phyloP scores from a whole-genome alignment of 2,113 vertebrate genomes.

The Otus sunia region DNA sequence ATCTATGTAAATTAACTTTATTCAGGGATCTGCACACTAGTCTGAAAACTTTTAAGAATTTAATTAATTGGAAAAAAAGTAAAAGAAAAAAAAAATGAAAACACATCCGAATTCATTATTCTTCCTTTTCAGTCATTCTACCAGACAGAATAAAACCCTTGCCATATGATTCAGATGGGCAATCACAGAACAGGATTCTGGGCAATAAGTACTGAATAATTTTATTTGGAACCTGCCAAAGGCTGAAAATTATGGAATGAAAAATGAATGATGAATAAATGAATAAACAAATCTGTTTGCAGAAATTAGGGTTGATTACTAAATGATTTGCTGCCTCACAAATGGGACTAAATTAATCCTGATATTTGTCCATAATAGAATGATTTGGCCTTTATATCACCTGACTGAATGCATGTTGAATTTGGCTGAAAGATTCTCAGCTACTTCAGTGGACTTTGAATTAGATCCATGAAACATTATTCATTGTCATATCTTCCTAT shows the following conservation, averaged over 20 bases:
- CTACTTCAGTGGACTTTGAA: background rate
- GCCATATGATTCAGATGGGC: background rate
- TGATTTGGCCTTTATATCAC: background rate
- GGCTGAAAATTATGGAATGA: background rate
- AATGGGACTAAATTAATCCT: background rate
- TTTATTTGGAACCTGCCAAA: background rate
- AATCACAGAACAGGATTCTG: background rate
- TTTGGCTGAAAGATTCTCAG: background rate
- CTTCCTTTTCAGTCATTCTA: background rate
- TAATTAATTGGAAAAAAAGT: background rate
- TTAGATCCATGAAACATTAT: background rate
- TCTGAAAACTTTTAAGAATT: background rate
- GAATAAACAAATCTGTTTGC: slow-evolving; percentile 8
- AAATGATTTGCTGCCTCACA: background rate
- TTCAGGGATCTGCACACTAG: background rate
- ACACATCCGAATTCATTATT: background rate
- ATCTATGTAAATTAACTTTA: background rate
- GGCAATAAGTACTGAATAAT: background rate
- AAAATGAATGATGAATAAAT: slow-evolving; percentile 4
- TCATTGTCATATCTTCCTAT: background rate
- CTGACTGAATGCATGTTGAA: background rate
- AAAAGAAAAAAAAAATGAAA: background rate
- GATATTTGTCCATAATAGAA: background rate
- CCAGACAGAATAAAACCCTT: background rate
- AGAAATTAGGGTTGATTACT: background rate